These are phyloP conservation scores for Mantis religiosa DNA, from an alignment of 2,888 invertebrate species.

Conservation along the genomic window DNA sequence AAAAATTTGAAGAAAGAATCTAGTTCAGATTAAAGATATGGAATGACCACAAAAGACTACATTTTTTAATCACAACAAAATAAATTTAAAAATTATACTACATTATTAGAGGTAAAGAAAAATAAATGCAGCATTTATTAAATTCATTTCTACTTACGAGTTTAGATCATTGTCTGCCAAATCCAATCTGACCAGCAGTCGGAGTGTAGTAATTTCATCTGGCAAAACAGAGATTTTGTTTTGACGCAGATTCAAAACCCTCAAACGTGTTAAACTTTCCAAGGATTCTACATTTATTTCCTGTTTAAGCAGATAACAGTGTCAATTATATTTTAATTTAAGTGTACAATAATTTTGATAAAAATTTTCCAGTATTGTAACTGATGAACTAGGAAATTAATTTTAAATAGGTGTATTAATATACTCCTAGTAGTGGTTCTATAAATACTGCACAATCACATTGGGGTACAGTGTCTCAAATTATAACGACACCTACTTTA, in stretches of 20 bases:
- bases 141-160: slow-evolving; percentile 41
- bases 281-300: slow-evolving; percentile 67
- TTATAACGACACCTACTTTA: too few species aligned
- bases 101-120: too few species aligned
- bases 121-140: slow-evolving; percentile 36
- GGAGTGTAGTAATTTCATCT: slow-evolving; percentile 69
- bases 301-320: slow-evolving; percentile 42
- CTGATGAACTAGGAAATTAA: too few species aligned
- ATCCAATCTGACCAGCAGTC: slow-evolving; percentile 76
- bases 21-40: too few species aligned
- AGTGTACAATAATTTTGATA: too few species aligned
- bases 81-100: neutral
- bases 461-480: too few species aligned
- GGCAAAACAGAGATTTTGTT: slow-evolving; percentile 76
- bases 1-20: neutral
- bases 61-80: too few species aligned
- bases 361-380: too few species aligned
- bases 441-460: too few species aligned
- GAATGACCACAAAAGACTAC: too few species aligned
- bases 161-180: slow-evolving; percentile 72
- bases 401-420: too few species aligned
- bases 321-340: neutral
- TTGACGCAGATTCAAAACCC: slow-evolving; percentile 72
- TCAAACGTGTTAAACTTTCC: slow-evolving; percentile 67
- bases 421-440: too few species aligned